Percentiles rank a stretch among this genome's conserved stretches.
Conservation (phyloP, 2,797 vertebrate genomes). For the Nyctalus aviator region DNA sequence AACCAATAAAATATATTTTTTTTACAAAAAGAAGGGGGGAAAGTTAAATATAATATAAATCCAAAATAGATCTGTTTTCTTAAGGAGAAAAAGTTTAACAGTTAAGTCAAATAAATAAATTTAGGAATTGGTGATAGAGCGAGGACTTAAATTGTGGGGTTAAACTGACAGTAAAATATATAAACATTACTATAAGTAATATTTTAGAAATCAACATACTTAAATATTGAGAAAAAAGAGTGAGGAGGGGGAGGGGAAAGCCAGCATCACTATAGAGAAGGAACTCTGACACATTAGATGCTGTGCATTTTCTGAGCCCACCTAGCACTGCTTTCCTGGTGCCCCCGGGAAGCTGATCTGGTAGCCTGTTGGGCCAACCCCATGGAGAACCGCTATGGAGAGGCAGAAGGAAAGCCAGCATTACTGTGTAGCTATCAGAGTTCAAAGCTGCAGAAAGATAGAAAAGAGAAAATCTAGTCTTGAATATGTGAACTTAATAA, state of each 20-base stretch:
- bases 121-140: not conserved
- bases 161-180: not conserved
- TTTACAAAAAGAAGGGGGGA: too few relatives aligned
- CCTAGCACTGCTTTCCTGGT: not conserved
- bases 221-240: not conserved
- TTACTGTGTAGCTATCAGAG: not conserved
- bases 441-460: not conserved
- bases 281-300: not conserved
- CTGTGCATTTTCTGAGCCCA: not conserved
- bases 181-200: not conserved
- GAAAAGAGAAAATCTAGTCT: not conserved
- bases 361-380: not conserved
- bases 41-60: not conserved
- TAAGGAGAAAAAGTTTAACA: not conserved
- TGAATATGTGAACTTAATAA: not conserved
- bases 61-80: not conserved
- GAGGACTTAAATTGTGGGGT: not conserved
- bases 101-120: not conserved
- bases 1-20: too few relatives aligned
- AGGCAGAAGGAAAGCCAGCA: not conserved
- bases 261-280: not conserved
- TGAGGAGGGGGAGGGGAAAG: not conserved
- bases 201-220: conserved; percentile 1
- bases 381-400: too few relatives aligned
- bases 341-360: not conserved